A percentile compares a stretch with the other conserved stretches of the same genome.
These are phyloP conservation scores for Rhea americana DNA, from an alignment of 2,113 vertebrate genomes.

Conservation along the genomic window DNA sequence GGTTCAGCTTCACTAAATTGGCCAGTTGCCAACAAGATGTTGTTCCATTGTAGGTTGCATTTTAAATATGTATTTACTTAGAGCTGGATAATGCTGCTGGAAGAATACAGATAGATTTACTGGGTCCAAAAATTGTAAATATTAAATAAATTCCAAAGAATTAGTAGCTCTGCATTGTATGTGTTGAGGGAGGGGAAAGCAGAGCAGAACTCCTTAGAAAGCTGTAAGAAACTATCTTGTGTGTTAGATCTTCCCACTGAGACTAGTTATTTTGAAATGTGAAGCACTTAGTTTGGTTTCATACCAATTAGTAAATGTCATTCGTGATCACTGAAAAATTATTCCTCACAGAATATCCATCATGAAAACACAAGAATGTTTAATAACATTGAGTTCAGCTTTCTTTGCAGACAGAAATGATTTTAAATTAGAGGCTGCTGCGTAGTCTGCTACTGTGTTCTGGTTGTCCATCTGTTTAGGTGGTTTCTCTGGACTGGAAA, in stretches of 20 bases:
- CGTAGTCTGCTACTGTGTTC: conserved; percentile 18
- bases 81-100: background rate
- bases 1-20: conserved; percentile 1
- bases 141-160: background rate
- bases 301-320: conserved; percentile 39
- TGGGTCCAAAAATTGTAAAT: background rate
- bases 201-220: background rate
- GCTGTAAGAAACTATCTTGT: background rate
- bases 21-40: background rate
- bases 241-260: background rate
- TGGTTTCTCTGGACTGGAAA: conserved; percentile 13
- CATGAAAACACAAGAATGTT: conserved; percentile 44
- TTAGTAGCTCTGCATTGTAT: background rate
- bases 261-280: background rate
- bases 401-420: conserved; percentile 25
- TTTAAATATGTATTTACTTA: background rate
- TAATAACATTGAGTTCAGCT: conserved; percentile 39
- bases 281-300: conserved; percentile 25
- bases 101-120: background rate
- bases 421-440: conserved; percentile 46
- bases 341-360: background rate
- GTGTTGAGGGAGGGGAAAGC: accelerated
- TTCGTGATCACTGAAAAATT: conserved; percentile 37
- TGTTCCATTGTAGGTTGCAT: background rate
- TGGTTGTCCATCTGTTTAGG: conserved; percentile 49